Evolutionary conservation across 2,888 invertebrate species (phyloP).

Genomic region (Stenotaenia linearis): DNA sequence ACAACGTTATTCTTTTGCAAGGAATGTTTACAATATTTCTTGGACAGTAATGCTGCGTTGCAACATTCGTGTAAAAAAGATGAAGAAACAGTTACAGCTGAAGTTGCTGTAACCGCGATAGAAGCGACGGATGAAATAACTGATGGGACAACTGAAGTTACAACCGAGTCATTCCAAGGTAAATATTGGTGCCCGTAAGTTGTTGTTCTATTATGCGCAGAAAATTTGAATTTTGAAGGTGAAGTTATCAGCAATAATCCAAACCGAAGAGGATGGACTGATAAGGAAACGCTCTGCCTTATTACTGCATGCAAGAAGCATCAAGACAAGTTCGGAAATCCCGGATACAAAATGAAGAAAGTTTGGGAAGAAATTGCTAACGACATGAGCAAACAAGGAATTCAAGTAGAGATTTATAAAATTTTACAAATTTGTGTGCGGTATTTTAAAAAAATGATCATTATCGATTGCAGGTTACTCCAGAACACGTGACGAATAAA

Average conservation of each 20-base stretch:
- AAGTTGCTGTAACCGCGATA: not conserved
- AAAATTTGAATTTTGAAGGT: not conserved
- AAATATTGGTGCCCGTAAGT: not conserved
- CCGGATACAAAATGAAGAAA: not conserved
- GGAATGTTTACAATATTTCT: not conserved
- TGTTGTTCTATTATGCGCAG: not conserved
- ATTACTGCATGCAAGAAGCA: not conserved
- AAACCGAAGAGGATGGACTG: not conserved
- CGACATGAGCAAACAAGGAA: not conserved
- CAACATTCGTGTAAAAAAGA: not conserved
- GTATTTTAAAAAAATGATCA: not conserved
- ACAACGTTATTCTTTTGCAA: not conserved
- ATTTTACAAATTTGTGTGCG: not conserved
- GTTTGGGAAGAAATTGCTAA: constrained; percentile 8
- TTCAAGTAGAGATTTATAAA: no score
- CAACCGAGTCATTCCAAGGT: not conserved
- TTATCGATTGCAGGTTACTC: not conserved
- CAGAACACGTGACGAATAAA: not conserved
- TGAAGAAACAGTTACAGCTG: not conserved
- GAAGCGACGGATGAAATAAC: not conserved
- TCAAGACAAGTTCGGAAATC: constrained; percentile 1
- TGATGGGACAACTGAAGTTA: not conserved
- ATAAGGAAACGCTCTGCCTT: not conserved
- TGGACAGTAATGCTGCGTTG: not conserved
- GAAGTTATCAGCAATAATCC: not conserved